Evolutionary conservation across 1,140 invertebrate species (phyloP).

Genomic region (Lepidostoma basale): DNA sequence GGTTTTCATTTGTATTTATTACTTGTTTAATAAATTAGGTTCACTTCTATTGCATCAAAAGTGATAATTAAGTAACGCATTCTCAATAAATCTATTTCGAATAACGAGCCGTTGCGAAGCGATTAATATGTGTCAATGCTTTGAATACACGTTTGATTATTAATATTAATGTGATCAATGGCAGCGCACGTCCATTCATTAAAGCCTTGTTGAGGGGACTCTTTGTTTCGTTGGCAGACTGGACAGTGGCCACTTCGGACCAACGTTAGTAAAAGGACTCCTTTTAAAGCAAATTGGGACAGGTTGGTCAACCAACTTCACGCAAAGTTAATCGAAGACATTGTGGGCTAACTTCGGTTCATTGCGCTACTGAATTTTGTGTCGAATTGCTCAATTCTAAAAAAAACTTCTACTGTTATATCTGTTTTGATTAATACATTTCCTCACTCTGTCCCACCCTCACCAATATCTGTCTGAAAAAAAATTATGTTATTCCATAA

Average conservation of each 20-base stretch:
- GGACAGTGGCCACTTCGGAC: too few relatives aligned
- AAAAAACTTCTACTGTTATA: too few relatives aligned
- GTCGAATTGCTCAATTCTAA: too few relatives aligned
- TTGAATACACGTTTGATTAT: slow-evolving; percentile 3
- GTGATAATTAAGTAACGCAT: too few relatives aligned
- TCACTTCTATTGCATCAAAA: too few relatives aligned
- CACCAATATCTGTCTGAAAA: too few relatives aligned
- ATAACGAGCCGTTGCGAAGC: neutral
- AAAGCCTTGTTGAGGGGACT: slow-evolving; percentile 24
- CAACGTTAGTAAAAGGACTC: neutral
- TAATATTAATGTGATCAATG: slow-evolving; percentile 14
- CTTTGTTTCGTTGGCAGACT: slow-evolving; percentile 24
- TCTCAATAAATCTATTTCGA: too few relatives aligned
- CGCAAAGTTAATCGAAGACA: neutral
- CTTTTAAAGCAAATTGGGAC: slow-evolving; percentile 25
- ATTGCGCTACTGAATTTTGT: neutral
- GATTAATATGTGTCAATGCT: neutral
- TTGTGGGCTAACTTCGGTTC: neutral
- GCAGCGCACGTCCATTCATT: slow-evolving; percentile 27
- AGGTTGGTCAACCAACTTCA: slow-evolving; percentile 16
- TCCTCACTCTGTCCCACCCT: too few relatives aligned
- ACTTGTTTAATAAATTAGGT: too few relatives aligned
- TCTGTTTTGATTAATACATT: too few relatives aligned
- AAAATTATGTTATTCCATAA: too few relatives aligned
- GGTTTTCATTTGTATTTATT: too few relatives aligned